Conservation (phyloP, 2,797 vertebrate species). For the Hephaestus fuliginosus region DNA sequence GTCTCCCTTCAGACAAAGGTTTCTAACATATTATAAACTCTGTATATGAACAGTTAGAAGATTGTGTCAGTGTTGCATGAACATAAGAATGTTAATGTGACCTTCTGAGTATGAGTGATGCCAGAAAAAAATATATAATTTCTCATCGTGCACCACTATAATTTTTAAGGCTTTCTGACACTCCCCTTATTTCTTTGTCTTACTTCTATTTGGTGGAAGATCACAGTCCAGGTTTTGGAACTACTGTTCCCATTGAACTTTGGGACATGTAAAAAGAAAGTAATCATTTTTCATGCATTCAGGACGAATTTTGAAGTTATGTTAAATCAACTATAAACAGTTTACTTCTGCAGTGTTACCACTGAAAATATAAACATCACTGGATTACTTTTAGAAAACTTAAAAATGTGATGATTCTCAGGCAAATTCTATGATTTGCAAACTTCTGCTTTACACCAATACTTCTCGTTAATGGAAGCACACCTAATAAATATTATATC, state of each 20-base stretch:
- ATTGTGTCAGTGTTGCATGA: too few relatives aligned
- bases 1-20: background rate
- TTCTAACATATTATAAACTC: background rate
- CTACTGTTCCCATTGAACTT: background rate
- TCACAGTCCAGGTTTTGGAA: background rate
- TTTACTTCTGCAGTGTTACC: background rate
- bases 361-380: background rate
- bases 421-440: background rate
- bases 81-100: background rate
- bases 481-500: slow-evolving; percentile 1
- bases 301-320: too few relatives aligned
- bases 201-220: background rate
- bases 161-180: background rate
- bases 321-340: background rate
- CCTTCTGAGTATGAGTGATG: background rate
- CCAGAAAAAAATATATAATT: background rate
- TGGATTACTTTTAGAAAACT: background rate
- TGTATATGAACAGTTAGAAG: background rate
- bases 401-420: background rate
- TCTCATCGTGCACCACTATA: too few relatives aligned
- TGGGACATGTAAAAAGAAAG: background rate
- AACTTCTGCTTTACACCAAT: slow-evolving; percentile 6
- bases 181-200: background rate
- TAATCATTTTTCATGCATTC: background rate
- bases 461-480: background rate